Conservation (phyloP, 2,888 invertebrate species). For the Protodeltote pygarga region DNA sequence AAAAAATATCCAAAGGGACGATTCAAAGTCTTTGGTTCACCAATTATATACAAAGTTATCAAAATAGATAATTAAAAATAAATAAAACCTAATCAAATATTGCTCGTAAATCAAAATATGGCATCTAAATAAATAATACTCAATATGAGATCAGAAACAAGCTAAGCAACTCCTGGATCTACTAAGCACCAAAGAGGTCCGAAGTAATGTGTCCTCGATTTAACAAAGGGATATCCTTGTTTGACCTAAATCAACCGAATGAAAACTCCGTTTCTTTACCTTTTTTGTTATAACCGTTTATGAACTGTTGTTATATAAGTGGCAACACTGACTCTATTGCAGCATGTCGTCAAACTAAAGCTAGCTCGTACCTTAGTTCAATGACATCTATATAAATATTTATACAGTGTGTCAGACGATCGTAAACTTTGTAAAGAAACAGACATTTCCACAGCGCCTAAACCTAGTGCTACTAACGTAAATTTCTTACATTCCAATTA, state of each 20-base stretch:
- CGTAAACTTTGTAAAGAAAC: constrained; percentile 13
- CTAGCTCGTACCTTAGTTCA: neutral
- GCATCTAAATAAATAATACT: constrained; percentile 87
- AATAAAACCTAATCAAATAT: constrained; percentile 72
- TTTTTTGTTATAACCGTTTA: neutral
- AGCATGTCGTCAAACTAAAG: neutral
- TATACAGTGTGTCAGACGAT: neutral
- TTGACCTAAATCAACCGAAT: constrained; percentile 22
- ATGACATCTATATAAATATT: neutral
- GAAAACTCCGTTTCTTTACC: constrained; percentile 11
- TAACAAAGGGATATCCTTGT: constrained; percentile 26
- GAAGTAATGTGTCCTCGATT: constrained; percentile 45
- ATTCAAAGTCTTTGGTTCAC: constrained; percentile 80
- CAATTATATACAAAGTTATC: constrained; percentile 77
- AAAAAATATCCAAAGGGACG: constrained; percentile 74
- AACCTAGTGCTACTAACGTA: constrained; percentile 21
- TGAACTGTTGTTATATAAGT: too few relatives aligned
- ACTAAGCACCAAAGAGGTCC: constrained; percentile 73
- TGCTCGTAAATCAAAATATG: constrained; percentile 80
- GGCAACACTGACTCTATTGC: constrained; percentile 1
- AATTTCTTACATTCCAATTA: constrained; percentile 50
- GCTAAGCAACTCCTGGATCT: constrained; percentile 68
- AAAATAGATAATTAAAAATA: constrained; percentile 68
- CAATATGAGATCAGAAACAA: constrained; percentile 85
- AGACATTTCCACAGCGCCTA: constrained; percentile 17